Percentiles rank a stretch among this genome's conserved stretches.
Evolutionary conservation across 2,113 vertebrate genomes (phyloP).

Genomic region (Nymphicus hollandicus): DNA sequence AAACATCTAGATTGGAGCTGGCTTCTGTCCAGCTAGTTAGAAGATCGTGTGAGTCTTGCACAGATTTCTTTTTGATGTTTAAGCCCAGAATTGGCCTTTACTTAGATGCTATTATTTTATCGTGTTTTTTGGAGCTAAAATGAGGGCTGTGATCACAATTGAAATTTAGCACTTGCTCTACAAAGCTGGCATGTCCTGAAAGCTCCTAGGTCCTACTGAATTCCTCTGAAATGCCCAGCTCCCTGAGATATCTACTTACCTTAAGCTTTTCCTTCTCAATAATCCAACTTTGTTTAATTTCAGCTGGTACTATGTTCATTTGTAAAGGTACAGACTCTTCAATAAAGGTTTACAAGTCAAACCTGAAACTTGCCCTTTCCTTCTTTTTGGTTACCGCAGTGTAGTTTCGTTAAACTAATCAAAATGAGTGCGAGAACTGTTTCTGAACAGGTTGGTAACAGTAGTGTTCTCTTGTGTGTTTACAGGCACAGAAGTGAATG

Average conservation of each 20-base stretch:
- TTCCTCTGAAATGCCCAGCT: not conserved
- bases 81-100: not conserved
- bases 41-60: not conserved
- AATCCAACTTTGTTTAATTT: not conserved
- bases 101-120: not conserved
- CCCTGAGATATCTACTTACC: not conserved
- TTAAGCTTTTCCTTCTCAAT: not conserved
- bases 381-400: not conserved
- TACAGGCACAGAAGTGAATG: constrained; percentile 85
- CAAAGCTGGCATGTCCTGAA: not conserved
- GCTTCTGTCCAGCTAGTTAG: not conserved
- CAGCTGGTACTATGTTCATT: not conserved
- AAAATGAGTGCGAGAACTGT: not conserved
- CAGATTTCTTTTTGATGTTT: not conserved
- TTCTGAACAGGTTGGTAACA: not conserved
- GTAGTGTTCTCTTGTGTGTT: constrained; percentile 10
- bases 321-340: not conserved
- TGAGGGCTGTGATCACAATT: not conserved
- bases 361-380: not conserved
- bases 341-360: not conserved
- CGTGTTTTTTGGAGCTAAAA: not conserved
- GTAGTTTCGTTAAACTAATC: not conserved
- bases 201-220: not conserved
- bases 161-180: not conserved
- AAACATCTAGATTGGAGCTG: not conserved